phyloP scores from a whole-genome alignment of 2,113 vertebrate genomes.

The Lophura nycthemera region DNA sequence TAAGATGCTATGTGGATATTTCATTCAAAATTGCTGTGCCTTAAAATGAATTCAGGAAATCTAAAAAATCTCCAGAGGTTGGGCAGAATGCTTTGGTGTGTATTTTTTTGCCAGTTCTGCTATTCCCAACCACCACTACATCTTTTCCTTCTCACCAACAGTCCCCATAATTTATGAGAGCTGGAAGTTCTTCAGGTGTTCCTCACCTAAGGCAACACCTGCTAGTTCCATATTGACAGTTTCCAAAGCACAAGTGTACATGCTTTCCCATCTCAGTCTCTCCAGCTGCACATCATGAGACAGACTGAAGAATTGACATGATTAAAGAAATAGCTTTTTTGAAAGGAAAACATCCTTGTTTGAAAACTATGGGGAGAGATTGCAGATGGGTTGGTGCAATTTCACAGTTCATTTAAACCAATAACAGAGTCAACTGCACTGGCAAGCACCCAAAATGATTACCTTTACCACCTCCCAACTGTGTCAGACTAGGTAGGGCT shows the following conservation, averaged over 20 bases:
- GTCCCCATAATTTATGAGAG: rapidly evolving
- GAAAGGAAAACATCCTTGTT: neutral
- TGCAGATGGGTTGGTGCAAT: neutral
- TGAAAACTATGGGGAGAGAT: neutral
- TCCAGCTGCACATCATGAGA: neutral
- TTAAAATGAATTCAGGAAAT: neutral
- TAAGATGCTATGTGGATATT: neutral
- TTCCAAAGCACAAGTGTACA: neutral
- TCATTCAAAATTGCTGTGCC: neutral
- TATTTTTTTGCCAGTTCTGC: neutral
- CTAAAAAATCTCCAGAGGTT: neutral
- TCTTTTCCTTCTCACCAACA: neutral
- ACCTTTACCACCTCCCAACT: neutral
- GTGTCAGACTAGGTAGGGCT: neutral
- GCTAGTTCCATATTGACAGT: neutral
- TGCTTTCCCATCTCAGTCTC: neutral
- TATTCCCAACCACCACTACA: neutral
- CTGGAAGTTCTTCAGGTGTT: neutral
- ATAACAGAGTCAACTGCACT: neutral
- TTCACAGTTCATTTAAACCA: neutral
- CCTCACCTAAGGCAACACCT: neutral
- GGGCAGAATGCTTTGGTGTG: neutral
- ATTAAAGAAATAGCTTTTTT: neutral
- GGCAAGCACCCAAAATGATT: neutral
- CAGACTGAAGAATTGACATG: neutral